These are phyloP conservation scores for Cancer borealis DNA, from an alignment of 2,888 invertebrate genomes.

Conservation along the genomic window DNA sequence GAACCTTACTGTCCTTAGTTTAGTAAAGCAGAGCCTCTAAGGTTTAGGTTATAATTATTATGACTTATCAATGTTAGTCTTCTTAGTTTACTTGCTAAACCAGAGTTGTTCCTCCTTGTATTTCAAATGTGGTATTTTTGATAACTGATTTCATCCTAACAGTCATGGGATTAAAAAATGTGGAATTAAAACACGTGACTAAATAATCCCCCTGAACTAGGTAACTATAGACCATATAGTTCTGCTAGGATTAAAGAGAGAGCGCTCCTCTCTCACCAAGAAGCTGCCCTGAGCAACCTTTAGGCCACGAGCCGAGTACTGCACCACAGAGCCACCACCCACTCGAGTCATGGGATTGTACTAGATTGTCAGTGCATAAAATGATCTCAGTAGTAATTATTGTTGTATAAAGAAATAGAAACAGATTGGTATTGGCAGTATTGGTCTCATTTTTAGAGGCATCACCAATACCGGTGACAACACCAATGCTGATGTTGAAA, in stretches of 20 bases:
- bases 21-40: neutral
- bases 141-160: neutral
- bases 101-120: neutral
- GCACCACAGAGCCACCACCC: too few species aligned
- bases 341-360: neutral
- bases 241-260: too few species aligned
- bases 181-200: too few species aligned
- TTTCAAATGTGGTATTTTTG: neutral
- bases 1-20: neutral
- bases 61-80: neutral
- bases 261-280: too few species aligned
- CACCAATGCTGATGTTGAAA: neutral
- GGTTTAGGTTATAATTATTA: neutral
- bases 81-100: neutral
- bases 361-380: neutral
- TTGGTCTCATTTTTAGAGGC: neutral
- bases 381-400: neutral
- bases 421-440: neutral
- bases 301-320: too few species aligned
- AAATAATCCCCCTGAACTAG: too few species aligned
- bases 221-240: too few species aligned
- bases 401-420: neutral
- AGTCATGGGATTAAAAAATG: too few species aligned
- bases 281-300: too few species aligned
- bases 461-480: neutral